Conservation (phyloP, 2,888 invertebrate species). For the Ennomos fuscantarius region DNA sequence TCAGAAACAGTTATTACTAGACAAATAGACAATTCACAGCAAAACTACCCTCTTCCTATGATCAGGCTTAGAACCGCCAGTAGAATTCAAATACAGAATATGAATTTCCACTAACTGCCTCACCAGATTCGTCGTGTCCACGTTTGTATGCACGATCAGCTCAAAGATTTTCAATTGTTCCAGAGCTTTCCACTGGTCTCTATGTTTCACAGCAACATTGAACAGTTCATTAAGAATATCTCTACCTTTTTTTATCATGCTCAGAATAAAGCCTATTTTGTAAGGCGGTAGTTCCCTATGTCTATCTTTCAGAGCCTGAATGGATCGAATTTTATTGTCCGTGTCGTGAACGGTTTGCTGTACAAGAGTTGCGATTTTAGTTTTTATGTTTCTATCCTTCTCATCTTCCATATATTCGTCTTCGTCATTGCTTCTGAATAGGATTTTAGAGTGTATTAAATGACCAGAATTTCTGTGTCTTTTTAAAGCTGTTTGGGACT, state of each 20-base stretch:
- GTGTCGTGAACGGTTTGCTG: conserved; percentile 67
- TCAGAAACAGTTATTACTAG: conserved; percentile 1
- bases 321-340: conserved; percentile 54
- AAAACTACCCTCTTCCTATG: conserved; percentile 53
- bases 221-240: conserved; percentile 69
- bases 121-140: conserved; percentile 69
- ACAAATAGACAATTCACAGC: conserved; percentile 35
- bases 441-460: not conserved
- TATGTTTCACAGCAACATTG: conserved; percentile 70
- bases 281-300: conserved; percentile 56
- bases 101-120: conserved; percentile 69
- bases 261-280: conserved; percentile 66
- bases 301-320: conserved; percentile 51
- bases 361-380: conserved; percentile 63
- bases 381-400: conserved; percentile 62
- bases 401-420: conserved; percentile 42
- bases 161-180: conserved; percentile 75
- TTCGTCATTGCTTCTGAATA: conserved; percentile 16
- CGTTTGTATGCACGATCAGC: conserved; percentile 71
- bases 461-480: conserved; percentile 10
- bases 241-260: conserved; percentile 68
- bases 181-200: conserved; percentile 68
- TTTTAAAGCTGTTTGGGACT: not conserved
- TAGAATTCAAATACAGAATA: conserved; percentile 55
- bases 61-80: conserved; percentile 18